These are phyloP conservation scores for Dione juno DNA, from an alignment of 2,888 invertebrate species.

Conservation along the genomic window DNA sequence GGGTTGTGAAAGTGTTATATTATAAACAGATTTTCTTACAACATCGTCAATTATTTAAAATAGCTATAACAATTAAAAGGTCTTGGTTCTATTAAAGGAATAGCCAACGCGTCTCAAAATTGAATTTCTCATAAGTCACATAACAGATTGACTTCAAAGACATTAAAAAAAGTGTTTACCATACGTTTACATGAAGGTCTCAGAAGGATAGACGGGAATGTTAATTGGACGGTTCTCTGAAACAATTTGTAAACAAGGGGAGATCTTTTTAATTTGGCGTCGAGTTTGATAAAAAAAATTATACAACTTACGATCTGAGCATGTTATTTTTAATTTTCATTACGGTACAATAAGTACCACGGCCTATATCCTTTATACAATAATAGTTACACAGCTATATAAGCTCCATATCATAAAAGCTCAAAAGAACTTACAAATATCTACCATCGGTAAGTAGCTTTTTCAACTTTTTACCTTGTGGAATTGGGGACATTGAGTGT, in stretches of 20 bases:
- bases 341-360: neutral
- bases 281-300: conserved; percentile 51
- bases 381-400: no score
- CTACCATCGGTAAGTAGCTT: no score
- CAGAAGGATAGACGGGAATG: conserved; percentile 58
- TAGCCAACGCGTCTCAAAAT: neutral
- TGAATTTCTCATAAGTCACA: conserved; percentile 24
- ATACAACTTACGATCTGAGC: conserved; percentile 17
- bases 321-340: neutral
- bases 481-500: no score
- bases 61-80: no score
- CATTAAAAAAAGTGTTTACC: conserved; percentile 59
- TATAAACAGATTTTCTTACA: no score
- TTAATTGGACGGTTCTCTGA: conserved; percentile 70
- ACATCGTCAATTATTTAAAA: no score
- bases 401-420: no score
- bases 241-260: conserved; percentile 68
- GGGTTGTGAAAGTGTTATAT: no score
- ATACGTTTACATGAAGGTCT: conserved; percentile 47
- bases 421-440: no score
- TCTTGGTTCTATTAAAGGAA: neutral
- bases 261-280: conserved; percentile 64
- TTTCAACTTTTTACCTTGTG: no score
- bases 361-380: no score
- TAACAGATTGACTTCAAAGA: conserved; percentile 41